Conservation (phyloP, 2,113 vertebrate genomes). For the Nerophis ophidion region DNA sequence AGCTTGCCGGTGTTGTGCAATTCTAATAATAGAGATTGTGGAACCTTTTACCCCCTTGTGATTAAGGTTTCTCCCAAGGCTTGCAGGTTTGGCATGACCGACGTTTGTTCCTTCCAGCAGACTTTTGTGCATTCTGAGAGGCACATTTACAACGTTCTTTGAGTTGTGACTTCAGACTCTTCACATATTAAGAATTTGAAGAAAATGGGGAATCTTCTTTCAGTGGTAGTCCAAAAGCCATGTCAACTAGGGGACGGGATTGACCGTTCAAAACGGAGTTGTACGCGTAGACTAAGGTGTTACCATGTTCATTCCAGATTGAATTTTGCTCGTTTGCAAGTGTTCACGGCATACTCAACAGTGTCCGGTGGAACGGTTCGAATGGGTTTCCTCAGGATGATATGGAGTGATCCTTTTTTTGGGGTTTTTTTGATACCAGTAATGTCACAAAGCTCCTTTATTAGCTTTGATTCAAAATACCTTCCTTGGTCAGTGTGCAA, state of each 20-base stretch:
- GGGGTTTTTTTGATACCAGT: not conserved
- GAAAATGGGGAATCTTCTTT: not conserved
- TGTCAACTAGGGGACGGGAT: not conserved
- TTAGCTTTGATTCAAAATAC: not conserved
- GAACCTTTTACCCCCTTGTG: too few species aligned
- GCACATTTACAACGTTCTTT: too few species aligned
- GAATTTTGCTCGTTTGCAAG: not conserved
- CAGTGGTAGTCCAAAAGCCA: not conserved
- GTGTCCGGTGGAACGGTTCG: not conserved
- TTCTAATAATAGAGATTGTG: too few species aligned
- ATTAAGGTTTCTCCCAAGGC: too few species aligned
- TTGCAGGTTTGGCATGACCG: too few species aligned
- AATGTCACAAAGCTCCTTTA: not conserved
- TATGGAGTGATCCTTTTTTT: not conserved
- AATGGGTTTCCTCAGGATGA: not conserved
- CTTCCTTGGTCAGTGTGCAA: not conserved
- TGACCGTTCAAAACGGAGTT: not conserved
- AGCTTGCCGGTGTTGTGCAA: too few species aligned
- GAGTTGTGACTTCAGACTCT: too few species aligned
- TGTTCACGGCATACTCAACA: conserved; percentile 2
- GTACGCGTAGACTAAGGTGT: not conserved
- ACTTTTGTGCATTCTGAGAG: too few species aligned
- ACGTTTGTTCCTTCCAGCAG: too few species aligned
- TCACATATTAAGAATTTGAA: too few species aligned
- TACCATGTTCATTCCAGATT: not conserved